Percentiles rank a stretch among this genome's conserved stretches.
Evolutionary conservation across 2,113 vertebrate species (phyloP).

Genomic region (Malurus melanocephalus): DNA sequence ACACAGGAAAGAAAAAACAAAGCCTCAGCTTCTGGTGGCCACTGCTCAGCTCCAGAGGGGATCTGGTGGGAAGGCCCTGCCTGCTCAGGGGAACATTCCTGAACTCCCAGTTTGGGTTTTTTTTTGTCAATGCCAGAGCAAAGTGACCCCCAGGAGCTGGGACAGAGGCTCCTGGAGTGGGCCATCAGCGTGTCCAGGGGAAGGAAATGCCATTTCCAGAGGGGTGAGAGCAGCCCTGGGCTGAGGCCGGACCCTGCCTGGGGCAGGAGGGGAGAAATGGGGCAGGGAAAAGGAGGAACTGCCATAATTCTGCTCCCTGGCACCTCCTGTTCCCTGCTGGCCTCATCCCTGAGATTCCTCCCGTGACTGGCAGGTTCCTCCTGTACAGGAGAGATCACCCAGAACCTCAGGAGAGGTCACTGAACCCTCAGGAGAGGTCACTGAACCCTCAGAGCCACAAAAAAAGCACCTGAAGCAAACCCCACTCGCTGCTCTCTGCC

Average conservation of each 20-base stretch:
- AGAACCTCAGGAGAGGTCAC: neutral
- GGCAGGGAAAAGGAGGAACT: neutral
- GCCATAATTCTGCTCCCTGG: neutral
- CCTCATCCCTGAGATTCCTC: neutral
- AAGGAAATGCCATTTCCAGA: neutral
- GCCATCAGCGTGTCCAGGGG: accelerated
- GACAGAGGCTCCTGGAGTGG: neutral
- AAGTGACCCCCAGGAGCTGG: neutral
- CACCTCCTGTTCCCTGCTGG: neutral
- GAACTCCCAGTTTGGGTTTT: neutral
- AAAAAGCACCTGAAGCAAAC: neutral
- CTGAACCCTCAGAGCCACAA: neutral
- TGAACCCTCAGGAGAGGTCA: neutral
- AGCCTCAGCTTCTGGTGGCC: slow-evolving; percentile 7
- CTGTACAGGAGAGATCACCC: neutral
- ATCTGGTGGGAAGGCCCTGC: neutral
- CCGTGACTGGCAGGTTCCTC: neutral
- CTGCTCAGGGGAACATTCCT: neutral
- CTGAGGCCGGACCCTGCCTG: neutral
- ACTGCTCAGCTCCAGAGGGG: neutral
- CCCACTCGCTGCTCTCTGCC: neutral
- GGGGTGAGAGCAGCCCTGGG: neutral
- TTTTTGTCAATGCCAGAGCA: neutral
- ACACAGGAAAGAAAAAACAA: neutral
- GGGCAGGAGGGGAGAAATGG: neutral